Percentiles rank a stretch among this genome's conserved stretches.
Evolutionary conservation across 2,888 invertebrate species (phyloP).

Genomic region (Pristionchus fissidentatus): DNA sequence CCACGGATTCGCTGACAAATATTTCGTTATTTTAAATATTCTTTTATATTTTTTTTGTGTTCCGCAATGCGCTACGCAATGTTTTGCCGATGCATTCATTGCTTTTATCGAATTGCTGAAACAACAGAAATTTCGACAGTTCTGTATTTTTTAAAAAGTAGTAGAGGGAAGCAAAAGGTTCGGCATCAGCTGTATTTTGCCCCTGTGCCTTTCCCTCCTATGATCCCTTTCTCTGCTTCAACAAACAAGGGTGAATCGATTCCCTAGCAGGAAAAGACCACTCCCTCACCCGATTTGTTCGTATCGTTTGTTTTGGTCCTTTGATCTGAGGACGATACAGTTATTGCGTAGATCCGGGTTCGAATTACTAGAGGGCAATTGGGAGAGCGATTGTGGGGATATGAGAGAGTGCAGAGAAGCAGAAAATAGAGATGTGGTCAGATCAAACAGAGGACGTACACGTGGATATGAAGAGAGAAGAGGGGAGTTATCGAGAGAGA

Average conservation of each 20-base stretch:
- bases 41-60: not conserved
- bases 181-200: no score
- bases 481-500: not conserved
- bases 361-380: not conserved
- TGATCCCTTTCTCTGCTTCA: no score
- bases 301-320: conserved; percentile 37
- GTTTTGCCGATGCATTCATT: no score
- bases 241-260: no score
- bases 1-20: conserved; percentile 73
- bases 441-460: conserved; percentile 15
- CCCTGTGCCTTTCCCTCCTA: not conserved
- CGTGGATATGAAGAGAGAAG: conserved; percentile 26
- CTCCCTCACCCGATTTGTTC: conserved; percentile 13
- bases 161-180: not conserved
- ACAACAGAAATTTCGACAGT: not conserved
- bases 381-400: not conserved
- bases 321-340: conserved; percentile 20
- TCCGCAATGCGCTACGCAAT: no score
- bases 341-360: conserved; percentile 22
- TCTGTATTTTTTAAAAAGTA: not conserved
- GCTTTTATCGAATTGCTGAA: not conserved
- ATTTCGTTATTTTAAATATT: no score
- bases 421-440: not conserved
- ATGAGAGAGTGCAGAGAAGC: not conserved
- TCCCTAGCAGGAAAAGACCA: not conserved